Evolutionary conservation across 2,888 invertebrate genomes (phyloP), one percentile per base, ranked within the genome.

Genomic region (Microdon myrmicae): DNA sequence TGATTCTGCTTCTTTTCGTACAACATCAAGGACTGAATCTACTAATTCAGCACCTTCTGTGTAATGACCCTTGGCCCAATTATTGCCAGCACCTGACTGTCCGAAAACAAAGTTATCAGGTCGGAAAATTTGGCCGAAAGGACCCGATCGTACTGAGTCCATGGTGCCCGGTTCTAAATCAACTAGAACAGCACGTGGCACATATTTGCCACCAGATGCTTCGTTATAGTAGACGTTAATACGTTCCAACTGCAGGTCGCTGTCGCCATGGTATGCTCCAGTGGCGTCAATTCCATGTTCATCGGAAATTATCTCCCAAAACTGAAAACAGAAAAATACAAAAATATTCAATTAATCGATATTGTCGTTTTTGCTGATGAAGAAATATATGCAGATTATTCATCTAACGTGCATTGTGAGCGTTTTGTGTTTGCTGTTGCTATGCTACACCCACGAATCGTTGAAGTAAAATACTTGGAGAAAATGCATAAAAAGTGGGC

Each of bases 221-320:
- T 95, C 95, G 83, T 95, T 96, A 86, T 95, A 96, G 83, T 96
- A 96, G 10, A 96, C 96, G 81, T 93, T 93, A 83, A 96, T 96
- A 81, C 96, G 88, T 82, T 96, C 96, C 80, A 96, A 82, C 81
- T 96, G 96, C 73, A 96, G 86, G 81, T 94, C 94, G 55, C 91
- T 92, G 83, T 94, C 94, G 67, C 94, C 94, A 75, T 91, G 89
- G 83, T 94, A 94, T 68, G 90, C 89, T 70, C 94, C 94, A 74
- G 92, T 92, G 75, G 93, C 93, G 86, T 94, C 93, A 80, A 95
- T 94, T 74, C 94, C 94, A 81, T 95, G 94, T 83, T 95, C 94
- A 81, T 95, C 94, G 70, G 94, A 94, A 83, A 96, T 96, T 76
- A 96, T 94, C 85, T 96, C 95, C 95, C 94, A 95, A 86, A 94